Percentiles rank a stretch among this genome's conserved stretches.
Evolutionary conservation across 2,888 invertebrate genomes (phyloP).

Genomic region (Allolobophora icterica): DNA sequence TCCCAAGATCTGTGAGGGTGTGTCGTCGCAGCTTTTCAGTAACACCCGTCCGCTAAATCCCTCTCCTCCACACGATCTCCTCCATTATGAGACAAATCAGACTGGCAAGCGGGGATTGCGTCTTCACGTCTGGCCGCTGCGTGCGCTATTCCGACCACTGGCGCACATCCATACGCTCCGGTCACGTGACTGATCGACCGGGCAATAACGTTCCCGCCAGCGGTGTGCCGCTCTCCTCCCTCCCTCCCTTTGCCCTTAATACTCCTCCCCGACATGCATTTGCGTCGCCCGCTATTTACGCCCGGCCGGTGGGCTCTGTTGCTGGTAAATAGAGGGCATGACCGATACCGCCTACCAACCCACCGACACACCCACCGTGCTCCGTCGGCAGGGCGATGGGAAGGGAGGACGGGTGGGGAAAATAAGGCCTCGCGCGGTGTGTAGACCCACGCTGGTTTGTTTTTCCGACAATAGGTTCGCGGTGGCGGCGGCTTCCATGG

Average conservation of each 20-base stretch:
- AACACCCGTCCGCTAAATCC: neutral
- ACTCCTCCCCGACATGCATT: no score
- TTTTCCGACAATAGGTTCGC: neutral
- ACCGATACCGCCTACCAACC: neutral
- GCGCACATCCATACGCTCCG: neutral
- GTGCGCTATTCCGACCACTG: neutral
- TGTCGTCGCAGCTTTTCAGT: neutral
- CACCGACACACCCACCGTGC: neutral
- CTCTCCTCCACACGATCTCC: neutral
- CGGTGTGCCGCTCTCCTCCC: neutral
- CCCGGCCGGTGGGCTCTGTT: neutral
- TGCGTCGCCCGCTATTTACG: neutral
- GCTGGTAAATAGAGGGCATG: neutral
- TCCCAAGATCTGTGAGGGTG: neutral
- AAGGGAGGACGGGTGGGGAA: neutral
- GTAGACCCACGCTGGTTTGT: conserved; percentile 4
- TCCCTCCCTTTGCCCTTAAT: neutral
- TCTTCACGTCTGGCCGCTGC: neutral
- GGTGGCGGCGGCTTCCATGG: neutral
- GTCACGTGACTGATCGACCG: neutral
- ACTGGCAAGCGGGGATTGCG: neutral
- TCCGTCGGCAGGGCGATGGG: neutral
- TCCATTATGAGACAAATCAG: neutral
- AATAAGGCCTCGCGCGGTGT: neutral
- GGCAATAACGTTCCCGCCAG: neutral